Conservation (phyloP, 2,888 invertebrate species). For the Nomada flava region DNA sequence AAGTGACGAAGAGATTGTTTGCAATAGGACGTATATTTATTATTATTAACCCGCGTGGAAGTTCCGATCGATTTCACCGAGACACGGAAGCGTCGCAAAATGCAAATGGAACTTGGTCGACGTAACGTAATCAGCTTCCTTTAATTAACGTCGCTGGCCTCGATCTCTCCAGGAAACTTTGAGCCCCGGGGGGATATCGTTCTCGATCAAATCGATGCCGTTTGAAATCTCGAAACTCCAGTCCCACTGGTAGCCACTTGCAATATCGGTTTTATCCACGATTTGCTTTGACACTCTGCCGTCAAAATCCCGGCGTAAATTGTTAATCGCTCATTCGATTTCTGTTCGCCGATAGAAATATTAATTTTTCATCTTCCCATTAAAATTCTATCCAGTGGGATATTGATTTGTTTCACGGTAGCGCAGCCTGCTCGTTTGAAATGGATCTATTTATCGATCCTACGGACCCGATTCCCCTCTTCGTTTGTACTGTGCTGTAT, state of each 20-base stretch:
- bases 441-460: not conserved
- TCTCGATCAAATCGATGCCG: constrained; percentile 54
- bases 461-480: too few species aligned
- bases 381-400: not conserved
- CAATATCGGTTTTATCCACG: constrained; percentile 17
- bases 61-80: too few species aligned
- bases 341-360: too few species aligned
- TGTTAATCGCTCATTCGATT: too few species aligned
- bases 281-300: constrained; percentile 33
- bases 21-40: too few species aligned
- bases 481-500: not conserved
- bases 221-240: constrained; percentile 36
- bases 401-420: not conserved
- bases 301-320: not conserved
- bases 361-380: not conserved
- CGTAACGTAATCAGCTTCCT: constrained; percentile 39
- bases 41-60: too few species aligned
- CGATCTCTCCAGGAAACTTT: constrained; percentile 12
- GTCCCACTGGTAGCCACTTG: not conserved
- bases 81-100: not conserved
- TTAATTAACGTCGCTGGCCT: constrained; percentile 44
- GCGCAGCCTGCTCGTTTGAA: not conserved
- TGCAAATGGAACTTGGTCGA: constrained; percentile 1
- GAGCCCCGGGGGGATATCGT: constrained; percentile 41
- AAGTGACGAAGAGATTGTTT: too few species aligned